Base-by-base conservation (phyloP, 2,797 vertebrate species). In the Melanotaenia boesemani region DNA sequence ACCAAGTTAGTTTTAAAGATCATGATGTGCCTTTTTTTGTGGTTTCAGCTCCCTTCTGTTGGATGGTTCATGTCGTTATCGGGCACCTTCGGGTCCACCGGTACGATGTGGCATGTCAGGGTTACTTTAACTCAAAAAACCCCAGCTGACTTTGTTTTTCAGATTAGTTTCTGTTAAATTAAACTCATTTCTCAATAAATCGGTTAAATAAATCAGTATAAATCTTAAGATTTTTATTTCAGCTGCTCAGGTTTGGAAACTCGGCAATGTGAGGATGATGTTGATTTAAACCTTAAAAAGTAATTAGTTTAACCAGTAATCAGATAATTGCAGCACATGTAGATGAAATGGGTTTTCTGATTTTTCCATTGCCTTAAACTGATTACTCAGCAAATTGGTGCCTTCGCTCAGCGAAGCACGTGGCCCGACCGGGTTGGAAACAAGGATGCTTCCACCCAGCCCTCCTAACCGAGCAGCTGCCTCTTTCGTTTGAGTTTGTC, bases 11-110 rank as follows among this genome's bases (percentile, higher is more conserved):
- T 55, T 93, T 87, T 44, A 67, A 76, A 86, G 71, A 82, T 84
- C 84, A 92, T 89, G 81, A 92, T 63, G 93, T 95, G 94, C 94
- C 94, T 95, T 95, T 72, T 37, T 37, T 62, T 44, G 30, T 67
- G 59, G 8, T 78, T 67, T 65, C 39, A 54, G 55, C 70, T 76
- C 18, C 56, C 34, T 58, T 67, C 50, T 36, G 74, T 46, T 26
- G 28, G 55, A 48, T 41, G 5, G 34, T 22, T 22, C 16, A 46
- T 46, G 44, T 4, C 44, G 44, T 46, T 5, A 20, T 46, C 44
- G 16, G 44, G 44, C 44, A 6, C 16, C 44, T 16, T 46, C 44
- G 1, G n/a, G n/a, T n/a, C 48, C 48, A 8, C 22, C 10, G 48
- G 48, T 52, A 52, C 48, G 48, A 22, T 52, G 48, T n/a, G 20